A percentile compares a stretch with the other conserved stretches of the same genome.
Evolutionary conservation across 92 coral and sea anemone genomes (phyloP).

Genomic region (Siderastrea radians): DNA sequence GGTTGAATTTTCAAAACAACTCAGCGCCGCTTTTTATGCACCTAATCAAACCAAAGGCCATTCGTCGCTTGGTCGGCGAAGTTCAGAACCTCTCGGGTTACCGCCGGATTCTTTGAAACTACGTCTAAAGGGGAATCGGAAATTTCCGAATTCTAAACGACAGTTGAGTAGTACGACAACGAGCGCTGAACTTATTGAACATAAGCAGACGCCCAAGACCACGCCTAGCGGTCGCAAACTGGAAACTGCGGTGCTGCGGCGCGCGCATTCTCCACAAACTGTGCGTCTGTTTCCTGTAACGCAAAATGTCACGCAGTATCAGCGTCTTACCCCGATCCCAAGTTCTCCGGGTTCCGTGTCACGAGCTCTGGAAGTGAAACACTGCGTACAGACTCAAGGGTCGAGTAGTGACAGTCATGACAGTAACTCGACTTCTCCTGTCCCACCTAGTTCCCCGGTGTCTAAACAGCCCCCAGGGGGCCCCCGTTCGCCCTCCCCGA

Average conservation of each 20-base stretch:
- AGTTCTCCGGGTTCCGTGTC: constrained; percentile 73
- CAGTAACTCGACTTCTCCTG: constrained; percentile 64
- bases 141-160: constrained; percentile 79
- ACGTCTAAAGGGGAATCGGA: constrained; percentile 81
- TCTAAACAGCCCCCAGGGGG: constrained; percentile 58
- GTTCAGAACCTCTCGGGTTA: constrained; percentile 89
- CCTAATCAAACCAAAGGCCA: constrained; percentile 68
- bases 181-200: constrained; percentile 98
- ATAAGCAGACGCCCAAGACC: constrained; percentile 74
- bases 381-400: constrained; percentile 70
- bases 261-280: constrained; percentile 92
- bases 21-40: constrained; percentile 93
- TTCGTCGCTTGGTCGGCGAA: constrained; percentile 65
- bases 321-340: constrained; percentile 72
- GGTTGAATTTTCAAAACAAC: constrained; percentile 81
- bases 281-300: constrained; percentile 87
- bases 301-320: constrained; percentile 75
- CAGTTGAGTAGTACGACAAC: constrained; percentile 95
- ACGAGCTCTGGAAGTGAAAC: constrained; percentile 74
- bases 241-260: constrained; percentile 90
- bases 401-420: constrained; percentile 74
- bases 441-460: constrained; percentile 45
- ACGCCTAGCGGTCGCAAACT: constrained; percentile 85
- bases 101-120: constrained; percentile 84
- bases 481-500: constrained; percentile 86